Base-by-base conservation (phyloP, 2,888 invertebrate genomes). In the Noctua janthe region DNA sequence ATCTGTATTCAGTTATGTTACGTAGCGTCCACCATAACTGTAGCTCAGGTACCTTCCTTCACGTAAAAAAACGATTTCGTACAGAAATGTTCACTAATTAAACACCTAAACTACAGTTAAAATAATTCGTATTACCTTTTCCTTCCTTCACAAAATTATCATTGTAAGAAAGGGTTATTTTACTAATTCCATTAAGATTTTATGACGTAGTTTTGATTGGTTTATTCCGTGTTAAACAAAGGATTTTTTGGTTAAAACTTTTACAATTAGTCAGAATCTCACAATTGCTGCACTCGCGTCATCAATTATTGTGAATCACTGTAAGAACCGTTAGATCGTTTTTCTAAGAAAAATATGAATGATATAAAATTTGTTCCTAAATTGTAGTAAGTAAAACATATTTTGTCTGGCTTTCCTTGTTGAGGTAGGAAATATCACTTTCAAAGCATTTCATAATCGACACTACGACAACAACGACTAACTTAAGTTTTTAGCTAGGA, bases 101-200 rank as follows among this genome's bases (percentile, higher is more conserved):
- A 35, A 74, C 1, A 66, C 7, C 11, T 7, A 29, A 13, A 29
- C 3, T 6, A 11, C 51, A 29, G 13, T 20, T 20, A n/a, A 29
- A 59, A 43, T 56, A 17, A 35, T 49, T n/a, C 35, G 20, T 17
- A 17, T 15, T 17, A 51, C 1, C 0, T 29, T 54, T 39, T 72
- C 49, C 49, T 66, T 66, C 39, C 47, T 64, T 17, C 11, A 35
- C 1, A 62, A 17, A 51, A 76, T 15, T 17, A 29, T 20, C 29
- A 39, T 80, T 62, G 2, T 54, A 2, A 62, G 43, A 62, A 35
- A 64, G 62, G 17, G 35, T n/a, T 15, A 71, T 29, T 79, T 62
- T 23, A 66, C 29, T 2, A 2, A 39, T 15, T 23, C 29, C 29
- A 49, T 17, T 7, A 17, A 66, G 1, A 39, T 39, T 43, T 15